phyloP scores from a whole-genome alignment of 2,797 vertebrate species.

The Luscinia luscinia region DNA sequence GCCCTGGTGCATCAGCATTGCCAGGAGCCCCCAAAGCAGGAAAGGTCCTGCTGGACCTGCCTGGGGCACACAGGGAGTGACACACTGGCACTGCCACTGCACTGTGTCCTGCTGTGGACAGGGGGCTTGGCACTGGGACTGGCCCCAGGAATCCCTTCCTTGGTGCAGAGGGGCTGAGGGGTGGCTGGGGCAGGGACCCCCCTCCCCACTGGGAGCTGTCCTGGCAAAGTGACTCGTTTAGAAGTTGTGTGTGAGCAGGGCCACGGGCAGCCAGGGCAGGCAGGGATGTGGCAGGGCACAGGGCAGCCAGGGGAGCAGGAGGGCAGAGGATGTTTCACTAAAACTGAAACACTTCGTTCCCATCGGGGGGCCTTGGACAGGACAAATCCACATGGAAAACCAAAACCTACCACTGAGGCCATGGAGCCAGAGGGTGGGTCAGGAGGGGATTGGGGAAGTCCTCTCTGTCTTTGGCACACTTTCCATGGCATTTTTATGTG shows the following conservation, averaged over 20 bases:
- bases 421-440: background rate
- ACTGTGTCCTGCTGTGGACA: fast-evolving
- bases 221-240: background rate
- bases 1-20: background rate
- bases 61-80: fast-evolving
- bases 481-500: background rate
- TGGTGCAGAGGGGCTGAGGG: background rate
- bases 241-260: background rate
- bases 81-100: background rate
- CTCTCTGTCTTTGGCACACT: background rate
- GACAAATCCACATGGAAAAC: background rate
- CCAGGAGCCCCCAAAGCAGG: background rate
- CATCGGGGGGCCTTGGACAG: background rate
- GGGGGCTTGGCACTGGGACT: background rate
- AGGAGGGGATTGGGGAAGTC: background rate
- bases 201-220: background rate
- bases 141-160: background rate
- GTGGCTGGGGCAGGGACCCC: background rate
- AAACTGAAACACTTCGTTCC: slow-evolving; percentile 38
- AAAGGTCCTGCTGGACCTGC: background rate
- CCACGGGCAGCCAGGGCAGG: background rate
- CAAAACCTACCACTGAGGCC: background rate
- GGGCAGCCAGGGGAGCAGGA: background rate
- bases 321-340: slow-evolving; percentile 45
- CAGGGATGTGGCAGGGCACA: background rate